Percentiles rank a stretch among this genome's conserved stretches.
Evolutionary conservation across 1,140 invertebrate species (phyloP).

Genomic region (Zaprionus taronus): DNA sequence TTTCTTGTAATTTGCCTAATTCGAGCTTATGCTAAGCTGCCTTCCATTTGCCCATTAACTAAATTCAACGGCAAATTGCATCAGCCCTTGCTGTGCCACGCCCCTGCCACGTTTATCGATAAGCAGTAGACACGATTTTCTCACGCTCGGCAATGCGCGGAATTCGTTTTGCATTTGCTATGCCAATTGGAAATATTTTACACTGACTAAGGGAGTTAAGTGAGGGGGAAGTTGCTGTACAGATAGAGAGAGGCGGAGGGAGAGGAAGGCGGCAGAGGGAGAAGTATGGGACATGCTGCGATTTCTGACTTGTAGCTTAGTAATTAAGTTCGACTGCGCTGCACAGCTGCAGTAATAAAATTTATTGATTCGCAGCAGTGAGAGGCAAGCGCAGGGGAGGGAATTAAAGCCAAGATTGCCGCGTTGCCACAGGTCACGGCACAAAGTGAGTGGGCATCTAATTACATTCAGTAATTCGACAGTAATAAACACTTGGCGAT

Average conservation of each 20-base stretch:
- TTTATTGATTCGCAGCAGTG: slow-evolving; percentile 1
- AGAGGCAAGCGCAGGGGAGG: not conserved
- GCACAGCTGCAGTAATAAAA: not conserved
- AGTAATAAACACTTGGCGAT: not conserved
- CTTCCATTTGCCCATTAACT: slow-evolving; percentile 20
- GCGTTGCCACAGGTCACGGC: not conserved
- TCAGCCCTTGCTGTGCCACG: slow-evolving; percentile 16
- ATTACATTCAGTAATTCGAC: not conserved
- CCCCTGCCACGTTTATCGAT: slow-evolving; percentile 7
- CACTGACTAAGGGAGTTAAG: not conserved
- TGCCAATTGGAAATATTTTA: slow-evolving; percentile 8
- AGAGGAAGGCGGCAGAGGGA: no score
- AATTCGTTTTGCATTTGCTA: slow-evolving; percentile 36
- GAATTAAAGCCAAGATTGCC: not conserved
- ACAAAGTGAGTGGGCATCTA: slow-evolving; percentile 1
- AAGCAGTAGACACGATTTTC: slow-evolving; percentile 12
- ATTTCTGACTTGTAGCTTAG: not conserved
- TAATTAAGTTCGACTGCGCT: not conserved
- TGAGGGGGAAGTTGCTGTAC: no score
- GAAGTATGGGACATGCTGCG: no score
- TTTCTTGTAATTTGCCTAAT: slow-evolving; percentile 36
- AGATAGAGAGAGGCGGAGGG: not conserved
- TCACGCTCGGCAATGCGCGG: slow-evolving; percentile 19
- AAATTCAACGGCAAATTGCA: slow-evolving; percentile 43
- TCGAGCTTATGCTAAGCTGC: slow-evolving; percentile 12